Percentiles rank a stretch among this genome's conserved stretches.
phyloP scores from a whole-genome alignment of 2,797 vertebrate genomes.

The Pteronotus mesoamericanus region DNA sequence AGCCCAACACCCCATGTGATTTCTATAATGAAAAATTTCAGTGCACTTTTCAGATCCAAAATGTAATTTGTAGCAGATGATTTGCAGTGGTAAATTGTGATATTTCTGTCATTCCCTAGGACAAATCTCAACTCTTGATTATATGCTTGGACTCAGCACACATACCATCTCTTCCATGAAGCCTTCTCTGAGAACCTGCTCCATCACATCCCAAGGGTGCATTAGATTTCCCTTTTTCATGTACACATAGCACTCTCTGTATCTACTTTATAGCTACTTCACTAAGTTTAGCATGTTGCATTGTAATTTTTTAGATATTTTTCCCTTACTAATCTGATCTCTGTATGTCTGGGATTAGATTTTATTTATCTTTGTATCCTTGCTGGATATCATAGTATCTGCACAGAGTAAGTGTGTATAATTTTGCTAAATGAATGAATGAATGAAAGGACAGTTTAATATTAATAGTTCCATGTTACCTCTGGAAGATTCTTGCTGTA shows the following conservation, averaged over 20 bases:
- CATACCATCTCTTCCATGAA: neutral
- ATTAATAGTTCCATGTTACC: neutral
- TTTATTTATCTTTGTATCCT: neutral
- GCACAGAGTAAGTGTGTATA: neutral
- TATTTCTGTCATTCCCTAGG: neutral
- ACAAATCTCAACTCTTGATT: neutral
- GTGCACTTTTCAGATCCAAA: neutral
- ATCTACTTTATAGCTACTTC: neutral
- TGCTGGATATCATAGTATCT: neutral
- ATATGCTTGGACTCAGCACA: neutral
- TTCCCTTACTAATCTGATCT: neutral
- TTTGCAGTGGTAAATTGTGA: neutral
- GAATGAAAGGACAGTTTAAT: neutral
- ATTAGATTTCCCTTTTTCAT: neutral
- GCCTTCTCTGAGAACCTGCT: neutral
- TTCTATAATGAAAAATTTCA: neutral
- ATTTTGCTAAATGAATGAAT: neutral
- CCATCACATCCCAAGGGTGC: accelerated
- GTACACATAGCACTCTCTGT: neutral
- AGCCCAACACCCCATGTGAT: neutral
- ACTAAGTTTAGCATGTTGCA: neutral
- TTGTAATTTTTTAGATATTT: neutral
- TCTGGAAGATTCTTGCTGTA: neutral
- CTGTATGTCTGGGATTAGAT: neutral
- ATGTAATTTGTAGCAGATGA: neutral